Conservation (phyloP, 2,888 invertebrate species). For the Temnothorax ravouxi region DNA sequence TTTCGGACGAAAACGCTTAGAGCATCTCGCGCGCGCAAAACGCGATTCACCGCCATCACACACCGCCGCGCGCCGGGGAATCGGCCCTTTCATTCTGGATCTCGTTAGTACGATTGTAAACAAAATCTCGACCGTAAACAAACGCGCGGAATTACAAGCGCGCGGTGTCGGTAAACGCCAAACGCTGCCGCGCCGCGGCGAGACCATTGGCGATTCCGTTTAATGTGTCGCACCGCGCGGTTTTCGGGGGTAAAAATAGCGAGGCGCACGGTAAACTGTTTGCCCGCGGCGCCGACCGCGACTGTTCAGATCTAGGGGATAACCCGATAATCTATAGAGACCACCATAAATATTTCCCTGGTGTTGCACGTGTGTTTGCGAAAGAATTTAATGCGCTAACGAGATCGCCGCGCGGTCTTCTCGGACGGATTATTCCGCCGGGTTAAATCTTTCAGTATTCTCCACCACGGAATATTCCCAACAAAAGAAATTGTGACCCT, state of each 20-base stretch:
- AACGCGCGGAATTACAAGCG: slow-evolving; percentile 54
- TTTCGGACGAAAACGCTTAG: slow-evolving; percentile 53
- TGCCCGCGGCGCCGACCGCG: slow-evolving; percentile 36
- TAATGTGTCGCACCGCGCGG: slow-evolving; percentile 50
- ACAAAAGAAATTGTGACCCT: not conserved
- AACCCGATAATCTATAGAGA: slow-evolving; percentile 53
- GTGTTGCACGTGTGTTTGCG: slow-evolving; percentile 26
- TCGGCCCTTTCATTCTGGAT: slow-evolving; percentile 55
- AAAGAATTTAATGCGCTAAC: slow-evolving; percentile 37
- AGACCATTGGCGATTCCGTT: slow-evolving; percentile 53
- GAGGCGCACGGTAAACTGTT: slow-evolving; percentile 39
- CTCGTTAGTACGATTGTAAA: slow-evolving; percentile 59
- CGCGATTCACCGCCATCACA: slow-evolving; percentile 46
- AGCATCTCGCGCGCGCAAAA: slow-evolving; percentile 53
- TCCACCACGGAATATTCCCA: not conserved
- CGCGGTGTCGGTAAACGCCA: slow-evolving; percentile 53
- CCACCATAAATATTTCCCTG: slow-evolving; percentile 49
- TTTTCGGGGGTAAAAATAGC: slow-evolving; percentile 41
- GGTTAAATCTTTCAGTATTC: slow-evolving; percentile 19
- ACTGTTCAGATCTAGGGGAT: slow-evolving; percentile 48
- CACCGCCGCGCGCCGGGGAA: slow-evolving; percentile 23
- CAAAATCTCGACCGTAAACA: slow-evolving; percentile 58
- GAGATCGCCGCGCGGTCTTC: slow-evolving; percentile 24
- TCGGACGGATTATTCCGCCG: slow-evolving; percentile 38
- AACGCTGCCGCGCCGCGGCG: slow-evolving; percentile 41